Conservation (phyloP, 2,113 vertebrate genomes). For the Pelecanoides urinatrix region DNA sequence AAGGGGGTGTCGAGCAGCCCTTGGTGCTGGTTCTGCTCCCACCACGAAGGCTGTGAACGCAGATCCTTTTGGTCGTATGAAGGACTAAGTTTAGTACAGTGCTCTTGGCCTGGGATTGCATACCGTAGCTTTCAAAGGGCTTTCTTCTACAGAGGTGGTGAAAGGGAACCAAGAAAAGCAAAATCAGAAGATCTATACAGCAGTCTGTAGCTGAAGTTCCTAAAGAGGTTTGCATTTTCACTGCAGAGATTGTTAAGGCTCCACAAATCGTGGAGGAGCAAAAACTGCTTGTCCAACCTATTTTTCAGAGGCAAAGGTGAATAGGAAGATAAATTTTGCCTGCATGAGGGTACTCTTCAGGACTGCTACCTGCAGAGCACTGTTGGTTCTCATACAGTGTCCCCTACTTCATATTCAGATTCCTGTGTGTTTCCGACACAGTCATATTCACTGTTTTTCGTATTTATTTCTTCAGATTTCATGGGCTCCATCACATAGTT, state of each 20-base stretch:
- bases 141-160: neutral
- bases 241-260: neutral
- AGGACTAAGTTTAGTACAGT: neutral
- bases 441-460: neutral
- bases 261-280: neutral
- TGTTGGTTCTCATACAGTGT: neutral
- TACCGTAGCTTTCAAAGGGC: neutral
- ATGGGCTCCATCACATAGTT: neutral
- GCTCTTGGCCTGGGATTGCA: neutral
- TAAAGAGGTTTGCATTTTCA: neutral
- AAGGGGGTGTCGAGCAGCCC: neutral
- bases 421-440: neutral
- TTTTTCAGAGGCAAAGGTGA: neutral
- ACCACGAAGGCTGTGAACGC: neutral
- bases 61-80: neutral
- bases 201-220: neutral
- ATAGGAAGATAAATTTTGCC: neutral
- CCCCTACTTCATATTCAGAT: conserved; percentile 12
- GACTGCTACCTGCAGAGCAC: neutral
- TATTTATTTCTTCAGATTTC: neutral
- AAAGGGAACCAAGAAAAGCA: neutral
- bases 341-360: neutral
- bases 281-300: neutral
- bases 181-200: neutral
- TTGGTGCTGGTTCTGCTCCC: neutral